Evolutionary conservation across 1,140 invertebrate genomes (phyloP).

Genomic region (Harpegnathos saltator): DNA sequence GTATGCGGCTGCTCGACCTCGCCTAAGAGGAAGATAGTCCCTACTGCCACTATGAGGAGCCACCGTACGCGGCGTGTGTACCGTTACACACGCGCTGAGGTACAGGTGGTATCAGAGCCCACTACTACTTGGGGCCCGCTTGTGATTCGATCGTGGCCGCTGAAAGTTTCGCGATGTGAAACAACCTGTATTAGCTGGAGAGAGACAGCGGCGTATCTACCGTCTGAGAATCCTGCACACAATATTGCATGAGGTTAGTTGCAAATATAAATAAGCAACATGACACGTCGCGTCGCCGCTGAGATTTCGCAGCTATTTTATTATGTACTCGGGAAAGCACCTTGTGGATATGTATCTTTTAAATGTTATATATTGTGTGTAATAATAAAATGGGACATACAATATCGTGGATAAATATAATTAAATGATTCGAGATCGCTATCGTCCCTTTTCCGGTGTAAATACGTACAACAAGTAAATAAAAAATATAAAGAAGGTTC

Average conservation of each 20-base stretch:
- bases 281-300: too few relatives aligned
- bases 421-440: too few relatives aligned
- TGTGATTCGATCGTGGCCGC: background rate
- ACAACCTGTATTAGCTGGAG: slow-evolving; percentile 17
- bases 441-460: too few relatives aligned
- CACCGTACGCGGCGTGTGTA: slow-evolving; percentile 80
- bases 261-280: background rate
- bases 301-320: too few relatives aligned
- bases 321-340: too few relatives aligned
- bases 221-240: background rate
- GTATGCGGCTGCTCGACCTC: slow-evolving; percentile 85
- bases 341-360: too few relatives aligned
- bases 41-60: slow-evolving; percentile 76
- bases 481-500: too few relatives aligned
- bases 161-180: background rate
- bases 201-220: background rate
- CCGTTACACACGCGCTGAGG: slow-evolving; percentile 78
- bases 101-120: slow-evolving; percentile 79
- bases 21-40: slow-evolving; percentile 81
- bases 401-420: too few relatives aligned
- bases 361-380: background rate
- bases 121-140: background rate
- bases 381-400: background rate
- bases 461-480: too few relatives aligned
- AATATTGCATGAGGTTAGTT: background rate